Evolutionary conservation across 2,888 invertebrate species (phyloP), one percentile per base, ranked within the genome.

Genomic region (Epirrhoe tristata): DNA sequence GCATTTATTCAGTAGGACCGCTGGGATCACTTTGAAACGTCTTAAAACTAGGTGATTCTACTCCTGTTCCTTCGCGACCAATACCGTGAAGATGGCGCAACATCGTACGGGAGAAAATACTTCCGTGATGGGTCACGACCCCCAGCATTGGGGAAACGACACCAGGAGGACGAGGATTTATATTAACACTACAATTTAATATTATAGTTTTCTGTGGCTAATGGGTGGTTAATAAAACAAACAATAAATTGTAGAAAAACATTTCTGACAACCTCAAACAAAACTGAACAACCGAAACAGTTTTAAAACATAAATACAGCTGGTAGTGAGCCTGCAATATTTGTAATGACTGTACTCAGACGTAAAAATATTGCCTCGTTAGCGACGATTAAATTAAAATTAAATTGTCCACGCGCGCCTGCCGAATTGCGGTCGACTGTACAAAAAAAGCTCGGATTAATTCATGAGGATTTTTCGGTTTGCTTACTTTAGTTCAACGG

Each of bases 361-460:
- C 34, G 63, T 65, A 69, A 69, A 74, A 66, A 71, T 73, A 71
- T 68, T 66, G 66, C 58, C 64, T 66, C 63, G 61, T 67, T 65
- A 67, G 51, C 50, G 53, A 54, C 36, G 55, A 70, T 73, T 70
- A 67, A 63, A 70, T 65, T 68, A 68, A 72, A 70, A 72, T 69
- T 54, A 59, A 61, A 66, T 64, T 65, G 16, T 66, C 59, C 64
- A 62, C 48, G 60, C 63, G 63, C 58, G 52, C 62, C 51, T 48
- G 48, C 48, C 32, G 58, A 58, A 62, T 32, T 39, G 56, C 32
- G 12, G 39, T 58, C 24, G 39, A 50, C 54, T 54, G 32, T 58
- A 43, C 63, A 62, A 58, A 58, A 53, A 53, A n/a, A 24, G 12
- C 16, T 51, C 24, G n/a, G 51, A 43, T 48, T 48, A 48, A 16